Conservation (phyloP, 2,797 vertebrate species). For the Typhlichthys eigenmanni region DNA sequence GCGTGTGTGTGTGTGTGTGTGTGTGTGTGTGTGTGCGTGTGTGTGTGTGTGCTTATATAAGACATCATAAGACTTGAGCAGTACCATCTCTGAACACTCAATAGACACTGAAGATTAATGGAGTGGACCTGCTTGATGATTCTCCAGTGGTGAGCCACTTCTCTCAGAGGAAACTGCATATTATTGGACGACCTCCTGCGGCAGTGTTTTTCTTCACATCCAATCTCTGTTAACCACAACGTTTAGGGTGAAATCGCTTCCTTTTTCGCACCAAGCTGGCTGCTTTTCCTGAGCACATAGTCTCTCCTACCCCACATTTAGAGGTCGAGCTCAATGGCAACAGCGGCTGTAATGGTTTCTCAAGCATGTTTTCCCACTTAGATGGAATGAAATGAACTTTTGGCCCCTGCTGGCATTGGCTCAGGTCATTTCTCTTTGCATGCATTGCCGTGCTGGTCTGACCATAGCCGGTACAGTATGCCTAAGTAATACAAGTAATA, state of each 20-base stretch:
- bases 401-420: constrained; percentile 35
- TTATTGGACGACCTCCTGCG: constrained; percentile 24
- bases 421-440: constrained; percentile 26
- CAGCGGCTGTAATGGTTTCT: constrained; percentile 29
- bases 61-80: neutral
- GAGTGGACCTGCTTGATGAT: constrained; percentile 51
- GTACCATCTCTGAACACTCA: neutral
- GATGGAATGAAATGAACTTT: constrained; percentile 46
- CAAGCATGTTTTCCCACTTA: constrained; percentile 51
- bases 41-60: neutral
- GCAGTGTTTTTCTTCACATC: constrained; percentile 35
- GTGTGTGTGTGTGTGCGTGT: constrained; percentile 1
- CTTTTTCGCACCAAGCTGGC: neutral
- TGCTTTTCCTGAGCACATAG: constrained; percentile 5
- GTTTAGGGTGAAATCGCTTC: constrained; percentile 34
- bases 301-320: constrained; percentile 23
- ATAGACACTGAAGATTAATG: constrained; percentile 28
- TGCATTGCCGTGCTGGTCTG: too few species aligned
- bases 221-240: constrained; percentile 19
- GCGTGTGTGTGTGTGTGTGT: neutral
- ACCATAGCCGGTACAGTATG: too few species aligned
- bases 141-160: constrained; percentile 19
- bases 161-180: constrained; percentile 50
- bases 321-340: constrained; percentile 36
- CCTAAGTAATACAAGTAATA: neutral